phyloP scores from a whole-genome alignment of 2,888 invertebrate species.

The Hirtodrosophila trivittata region DNA sequence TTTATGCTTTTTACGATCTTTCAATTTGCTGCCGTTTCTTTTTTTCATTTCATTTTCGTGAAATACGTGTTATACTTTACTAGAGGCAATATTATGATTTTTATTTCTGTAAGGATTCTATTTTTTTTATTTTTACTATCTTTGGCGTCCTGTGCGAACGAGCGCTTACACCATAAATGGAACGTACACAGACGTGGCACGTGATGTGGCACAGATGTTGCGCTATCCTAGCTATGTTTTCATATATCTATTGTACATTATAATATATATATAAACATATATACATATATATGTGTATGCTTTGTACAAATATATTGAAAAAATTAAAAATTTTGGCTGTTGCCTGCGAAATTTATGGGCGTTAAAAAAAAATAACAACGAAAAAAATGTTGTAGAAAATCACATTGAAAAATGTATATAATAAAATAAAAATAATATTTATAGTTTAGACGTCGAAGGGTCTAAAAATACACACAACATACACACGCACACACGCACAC shows the following conservation, averaged over 20 bases:
- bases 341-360: constrained; percentile 54
- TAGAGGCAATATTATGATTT: constrained; percentile 24
- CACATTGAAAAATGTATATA: constrained; percentile 74
- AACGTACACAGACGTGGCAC: constrained; percentile 41
- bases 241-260: background rate
- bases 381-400: constrained; percentile 56
- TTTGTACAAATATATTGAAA: constrained; percentile 46
- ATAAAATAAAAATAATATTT: constrained; percentile 79
- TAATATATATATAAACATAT: constrained; percentile 38
- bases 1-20: constrained; percentile 49
- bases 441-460: constrained; percentile 78
- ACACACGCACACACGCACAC: constrained; percentile 18
- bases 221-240: constrained; percentile 7
- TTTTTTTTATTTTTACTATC: background rate
- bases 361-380: constrained; percentile 24
- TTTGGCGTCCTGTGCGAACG: background rate
- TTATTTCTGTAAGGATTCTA: constrained; percentile 17
- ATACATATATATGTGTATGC: background rate
- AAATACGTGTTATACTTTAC: constrained; percentile 28
- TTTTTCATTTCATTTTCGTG: constrained; percentile 30
- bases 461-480: constrained; percentile 70
- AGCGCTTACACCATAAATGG: constrained; percentile 32
- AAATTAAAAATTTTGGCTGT: constrained; percentile 51
- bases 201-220: constrained; percentile 42
- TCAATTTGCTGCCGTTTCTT: constrained; percentile 50